Percentiles rank a stretch among this genome's conserved stretches.
Evolutionary conservation across 2,113 vertebrate species (phyloP).

Genomic region (Trogon melanurus): DNA sequence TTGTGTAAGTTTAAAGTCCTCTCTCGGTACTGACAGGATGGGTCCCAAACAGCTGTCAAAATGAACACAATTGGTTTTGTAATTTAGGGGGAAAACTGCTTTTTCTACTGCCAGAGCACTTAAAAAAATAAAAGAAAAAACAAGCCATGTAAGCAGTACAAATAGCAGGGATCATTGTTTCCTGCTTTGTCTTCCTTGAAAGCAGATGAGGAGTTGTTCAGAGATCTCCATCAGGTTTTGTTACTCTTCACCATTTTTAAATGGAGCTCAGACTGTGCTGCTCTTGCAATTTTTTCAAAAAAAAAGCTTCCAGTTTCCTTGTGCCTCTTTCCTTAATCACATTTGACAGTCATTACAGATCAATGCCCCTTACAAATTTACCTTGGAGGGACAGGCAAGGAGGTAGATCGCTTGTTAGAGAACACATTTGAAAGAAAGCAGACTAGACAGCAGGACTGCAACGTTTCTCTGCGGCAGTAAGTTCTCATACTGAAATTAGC

Average conservation of each 20-base stretch:
- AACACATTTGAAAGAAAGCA: slow-evolving; percentile 1
- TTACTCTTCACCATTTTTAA: background rate
- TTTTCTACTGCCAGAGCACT: background rate
- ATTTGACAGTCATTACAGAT: background rate
- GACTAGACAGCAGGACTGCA: background rate
- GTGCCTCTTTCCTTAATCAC: background rate
- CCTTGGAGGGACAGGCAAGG: background rate
- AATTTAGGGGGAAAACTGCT: background rate
- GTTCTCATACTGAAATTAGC: background rate
- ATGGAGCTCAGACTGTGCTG: background rate
- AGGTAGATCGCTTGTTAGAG: slow-evolving; percentile 11
- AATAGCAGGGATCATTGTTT: background rate
- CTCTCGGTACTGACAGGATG: background rate
- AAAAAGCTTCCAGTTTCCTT: background rate
- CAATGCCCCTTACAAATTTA: background rate
- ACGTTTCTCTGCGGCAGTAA: background rate
- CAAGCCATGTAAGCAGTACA: background rate
- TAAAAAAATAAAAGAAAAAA: background rate
- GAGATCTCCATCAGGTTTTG: background rate
- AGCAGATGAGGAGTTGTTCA: background rate
- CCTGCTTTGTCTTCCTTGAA: background rate
- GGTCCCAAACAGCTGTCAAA: background rate
- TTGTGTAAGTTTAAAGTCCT: background rate
- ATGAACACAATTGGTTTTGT: background rate
- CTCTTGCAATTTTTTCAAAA: background rate